Evolutionary conservation across 2,113 vertebrate species (phyloP), one percentile per base, ranked within the genome.

Genomic region (Nymphicus hollandicus): DNA sequence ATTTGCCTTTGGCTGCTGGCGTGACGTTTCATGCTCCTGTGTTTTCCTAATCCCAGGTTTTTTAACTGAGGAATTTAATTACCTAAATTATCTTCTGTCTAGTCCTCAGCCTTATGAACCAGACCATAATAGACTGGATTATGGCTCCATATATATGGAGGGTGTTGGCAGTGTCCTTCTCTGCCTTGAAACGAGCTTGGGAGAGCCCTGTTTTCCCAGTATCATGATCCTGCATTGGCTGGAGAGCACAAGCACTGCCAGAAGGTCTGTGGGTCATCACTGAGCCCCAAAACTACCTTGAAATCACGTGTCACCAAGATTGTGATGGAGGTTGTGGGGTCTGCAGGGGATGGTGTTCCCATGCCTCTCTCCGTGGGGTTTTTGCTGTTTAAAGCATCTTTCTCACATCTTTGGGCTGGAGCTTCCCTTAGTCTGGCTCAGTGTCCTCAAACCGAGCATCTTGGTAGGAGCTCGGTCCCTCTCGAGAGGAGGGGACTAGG

Each of bases 141-240:
- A 35, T 35, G 33, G 25, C 44, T 70, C 15, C 14, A 4, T 10
- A 3, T 23, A 7, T 7, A 0, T 25, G 28, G 35, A 83, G 56
- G 15, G 7, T 23, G 18, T 24, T 76, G 17, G 22, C 63, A 63
- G 8, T 44, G 41, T 37, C 76, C 25, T 27, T 2, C 17, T 55
- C 35, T 86, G 39, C 66, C 31, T 79, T 80, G 39, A 33, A 73
- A 47, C 0, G 4, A 53, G 44, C 27, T 69, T 44, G 78, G 29
- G 55, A 65, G 46, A 77, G 29, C 9, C 1, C 12, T 25, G 10
- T 56, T 81, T 50, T 17, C 64, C 18, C 2, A 2, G 1, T 27
- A 20, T 43, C 1, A 0, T 64, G 68, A 9, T 11, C 33, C 22
- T 50, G 2, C 1, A 0, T 24, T 1, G 1, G 27, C 49, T 28